Evolutionary conservation across 2,113 vertebrate species (phyloP), one percentile per base, ranked within the genome.

Genomic region (Crypturellus undulatus): DNA sequence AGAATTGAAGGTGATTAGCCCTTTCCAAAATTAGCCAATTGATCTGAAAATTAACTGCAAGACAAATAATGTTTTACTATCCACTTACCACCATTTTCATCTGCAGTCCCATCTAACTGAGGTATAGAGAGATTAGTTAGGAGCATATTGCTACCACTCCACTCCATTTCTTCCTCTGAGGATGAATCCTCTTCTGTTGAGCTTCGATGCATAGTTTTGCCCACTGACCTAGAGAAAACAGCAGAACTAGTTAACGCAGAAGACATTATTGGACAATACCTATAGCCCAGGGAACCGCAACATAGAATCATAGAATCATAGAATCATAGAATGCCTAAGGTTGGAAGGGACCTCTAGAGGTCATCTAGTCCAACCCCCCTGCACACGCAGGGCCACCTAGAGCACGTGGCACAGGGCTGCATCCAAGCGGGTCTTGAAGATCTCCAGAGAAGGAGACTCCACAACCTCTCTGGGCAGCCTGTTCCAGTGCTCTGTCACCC

Each of bases 31-130:
- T 24, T 14, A 85, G 30, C 36, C 86, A 52, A 63, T 6, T 71
- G 10, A 89, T 85, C 19, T 36, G 30, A 68, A 95, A 95, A 59
- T 0, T 0, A 90, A 36, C 15, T 52, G 73, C 16, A 14, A 93
- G 28, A 14, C 8, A 38, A 52, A 65, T 71, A 65, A 62, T 70
- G 13, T 52, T 70, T 88, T 93, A 69, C 26, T 76, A 10, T 77
- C 94, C 90, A 97, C 96, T 98, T 98, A 99, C 99, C 99, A 92
- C 98, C 99, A 94, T 98, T 99, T 97, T 99, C 99, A 91, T 99
- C 99, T 67, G 99, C 99, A 64, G 99, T 99, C 72, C 99, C 99
- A 94, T 99, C 99, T 87, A 99, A 97, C 97, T 99, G 99, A 93
- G 99, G 99, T 98, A 99, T 99, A 97, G 99, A 99, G 94, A 99